Percentiles rank a stretch among this genome's conserved stretches.
phyloP scores from a whole-genome alignment of 1,140 invertebrate species.

The Brachionus angularis region DNA sequence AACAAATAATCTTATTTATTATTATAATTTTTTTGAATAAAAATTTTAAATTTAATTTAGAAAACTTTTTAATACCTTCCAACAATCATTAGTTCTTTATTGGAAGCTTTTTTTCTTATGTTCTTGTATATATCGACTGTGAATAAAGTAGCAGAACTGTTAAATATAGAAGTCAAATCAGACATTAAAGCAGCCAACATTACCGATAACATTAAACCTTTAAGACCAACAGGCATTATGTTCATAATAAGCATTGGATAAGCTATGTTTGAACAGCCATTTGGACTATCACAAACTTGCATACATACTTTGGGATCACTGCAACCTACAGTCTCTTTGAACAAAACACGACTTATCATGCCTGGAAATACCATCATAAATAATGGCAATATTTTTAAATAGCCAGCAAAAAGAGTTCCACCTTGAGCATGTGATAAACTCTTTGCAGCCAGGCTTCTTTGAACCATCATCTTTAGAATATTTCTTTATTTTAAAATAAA shows the following conservation, averaged over 20 bases:
- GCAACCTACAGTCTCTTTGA: constrained; percentile 59
- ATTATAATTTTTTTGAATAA: too few species aligned
- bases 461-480: constrained; percentile 63
- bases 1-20: constrained; percentile 60
- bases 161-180: constrained; percentile 62
- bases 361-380: constrained; percentile 63
- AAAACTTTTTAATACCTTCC: too few species aligned
- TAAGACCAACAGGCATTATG: constrained; percentile 58
- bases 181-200: constrained; percentile 63
- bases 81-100: constrained; percentile 59
- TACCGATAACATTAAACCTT: constrained; percentile 61
- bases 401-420: constrained; percentile 61
- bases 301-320: constrained; percentile 56
- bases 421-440: constrained; percentile 62
- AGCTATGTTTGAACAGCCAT: constrained; percentile 61
- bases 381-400: constrained; percentile 60
- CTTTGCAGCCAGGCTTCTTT: constrained; percentile 61
- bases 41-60: too few species aligned
- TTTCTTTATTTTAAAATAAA: too few species aligned
- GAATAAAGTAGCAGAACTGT: constrained; percentile 61
- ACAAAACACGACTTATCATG: constrained; percentile 57
- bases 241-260: constrained; percentile 61
- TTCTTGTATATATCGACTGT: constrained; percentile 59
- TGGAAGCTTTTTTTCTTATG: constrained; percentile 51
- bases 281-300: constrained; percentile 55